Conservation (phyloP, 2,888 invertebrate species). For the Oscheius sp. region DNA sequence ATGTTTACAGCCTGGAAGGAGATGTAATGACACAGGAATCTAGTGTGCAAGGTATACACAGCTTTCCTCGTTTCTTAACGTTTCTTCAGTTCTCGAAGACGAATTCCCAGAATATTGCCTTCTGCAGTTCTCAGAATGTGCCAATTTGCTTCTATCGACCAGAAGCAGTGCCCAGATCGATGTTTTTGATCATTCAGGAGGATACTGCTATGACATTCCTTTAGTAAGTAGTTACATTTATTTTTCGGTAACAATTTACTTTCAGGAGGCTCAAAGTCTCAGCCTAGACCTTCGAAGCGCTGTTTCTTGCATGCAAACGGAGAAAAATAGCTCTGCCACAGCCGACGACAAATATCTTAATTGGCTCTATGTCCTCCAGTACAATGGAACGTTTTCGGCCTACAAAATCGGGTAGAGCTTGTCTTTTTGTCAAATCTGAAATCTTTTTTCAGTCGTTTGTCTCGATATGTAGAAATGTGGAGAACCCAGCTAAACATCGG, state of each 20-base stretch:
- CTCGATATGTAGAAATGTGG: constrained; percentile 49
- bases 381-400: constrained; percentile 55
- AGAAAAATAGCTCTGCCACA: constrained; percentile 37
- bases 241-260: neutral
- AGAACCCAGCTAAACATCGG: constrained; percentile 47
- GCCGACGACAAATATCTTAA: constrained; percentile 49
- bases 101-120: constrained; percentile 57
- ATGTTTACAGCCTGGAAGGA: constrained; percentile 48
- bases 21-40: constrained; percentile 48
- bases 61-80: neutral
- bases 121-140: constrained; percentile 53
- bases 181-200: constrained; percentile 59
- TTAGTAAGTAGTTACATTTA: neutral
- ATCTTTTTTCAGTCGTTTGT: constrained; percentile 41
- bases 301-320: constrained; percentile 50
- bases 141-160: constrained; percentile 51
- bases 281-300: constrained; percentile 49
- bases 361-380: constrained; percentile 55
- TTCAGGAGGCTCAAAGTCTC: constrained; percentile 40
- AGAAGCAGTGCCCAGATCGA: constrained; percentile 59
- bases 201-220: constrained; percentile 59
- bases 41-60: constrained; percentile 44
- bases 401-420: constrained; percentile 58
- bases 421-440: neutral
- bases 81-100: constrained; percentile 56